These are phyloP conservation scores for Anoplopoma fimbria DNA, from an alignment of 2,113 vertebrate species.

Conservation along the genomic window DNA sequence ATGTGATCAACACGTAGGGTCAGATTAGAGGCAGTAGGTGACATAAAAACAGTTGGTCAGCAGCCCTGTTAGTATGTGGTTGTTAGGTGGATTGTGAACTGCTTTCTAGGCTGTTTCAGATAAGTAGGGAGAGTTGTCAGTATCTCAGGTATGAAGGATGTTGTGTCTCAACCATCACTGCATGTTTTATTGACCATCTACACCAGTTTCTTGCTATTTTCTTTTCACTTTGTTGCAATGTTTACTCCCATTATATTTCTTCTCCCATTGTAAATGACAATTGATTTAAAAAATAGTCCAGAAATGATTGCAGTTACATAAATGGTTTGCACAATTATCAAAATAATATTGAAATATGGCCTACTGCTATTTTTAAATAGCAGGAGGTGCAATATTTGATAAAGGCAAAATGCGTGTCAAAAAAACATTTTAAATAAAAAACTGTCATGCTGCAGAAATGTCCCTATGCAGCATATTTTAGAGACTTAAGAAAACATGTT, in stretches of 20 bases:
- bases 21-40: too few species aligned
- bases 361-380: too few species aligned
- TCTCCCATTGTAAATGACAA: not conserved
- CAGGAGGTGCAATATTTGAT: not conserved
- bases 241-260: not conserved
- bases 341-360: not conserved
- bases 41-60: too few species aligned
- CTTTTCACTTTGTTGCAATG: not conserved
- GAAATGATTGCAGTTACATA: not conserved
- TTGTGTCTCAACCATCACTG: not conserved
- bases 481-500: too few species aligned
- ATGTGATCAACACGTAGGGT: conserved; percentile 3
- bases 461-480: too few species aligned
- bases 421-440: too few species aligned
- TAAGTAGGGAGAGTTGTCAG: not conserved
- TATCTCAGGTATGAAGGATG: not conserved
- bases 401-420: too few species aligned
- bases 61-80: too few species aligned
- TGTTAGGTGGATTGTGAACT: too few species aligned
- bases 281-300: not conserved
- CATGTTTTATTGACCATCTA: not conserved
- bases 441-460: too few species aligned
- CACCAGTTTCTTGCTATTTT: not conserved
- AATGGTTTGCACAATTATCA: not conserved
- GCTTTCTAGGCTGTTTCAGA: not conserved